A percentile compares a stretch with the other conserved stretches of the same genome.
phyloP scores from a whole-genome alignment of 2,113 vertebrate species.

The Barnardius zonarius region DNA sequence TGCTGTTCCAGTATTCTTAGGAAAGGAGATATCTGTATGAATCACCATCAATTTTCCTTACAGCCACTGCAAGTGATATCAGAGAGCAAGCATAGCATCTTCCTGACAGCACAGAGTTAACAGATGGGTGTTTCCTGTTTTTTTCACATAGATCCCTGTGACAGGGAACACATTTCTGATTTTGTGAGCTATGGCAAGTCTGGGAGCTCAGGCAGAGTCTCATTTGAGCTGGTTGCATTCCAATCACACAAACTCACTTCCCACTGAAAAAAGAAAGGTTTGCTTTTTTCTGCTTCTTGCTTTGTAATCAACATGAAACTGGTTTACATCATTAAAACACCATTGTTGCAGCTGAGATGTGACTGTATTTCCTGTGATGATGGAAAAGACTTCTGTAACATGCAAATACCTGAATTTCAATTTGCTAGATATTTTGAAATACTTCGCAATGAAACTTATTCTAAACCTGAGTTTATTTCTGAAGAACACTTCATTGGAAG shows the following conservation, averaged over 20 bases:
- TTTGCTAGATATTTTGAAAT: not conserved
- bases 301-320: not conserved
- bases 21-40: conserved; percentile 19
- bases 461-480: not conserved
- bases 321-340: not conserved
- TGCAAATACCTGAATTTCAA: not conserved
- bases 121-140: not conserved
- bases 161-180: not conserved
- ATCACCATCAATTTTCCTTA: conserved; percentile 2
- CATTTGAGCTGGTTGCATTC: not conserved
- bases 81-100: not conserved
- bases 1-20: conserved; percentile 8
- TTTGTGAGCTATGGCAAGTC: not conserved
- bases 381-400: not conserved
- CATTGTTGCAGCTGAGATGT: not conserved
- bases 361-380: not conserved
- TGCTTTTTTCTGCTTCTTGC: not conserved
- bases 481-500: not conserved
- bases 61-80: not conserved
- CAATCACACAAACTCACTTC: not conserved
- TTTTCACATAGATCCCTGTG: accelerated
- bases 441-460: not conserved
- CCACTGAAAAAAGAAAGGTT: accelerated
- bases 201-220: not conserved
- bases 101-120: not conserved